These are phyloP conservation scores for Hydrochoerus hydrochaeris DNA, from an alignment of 2,113 vertebrate genomes.

Conservation along the genomic window DNA sequence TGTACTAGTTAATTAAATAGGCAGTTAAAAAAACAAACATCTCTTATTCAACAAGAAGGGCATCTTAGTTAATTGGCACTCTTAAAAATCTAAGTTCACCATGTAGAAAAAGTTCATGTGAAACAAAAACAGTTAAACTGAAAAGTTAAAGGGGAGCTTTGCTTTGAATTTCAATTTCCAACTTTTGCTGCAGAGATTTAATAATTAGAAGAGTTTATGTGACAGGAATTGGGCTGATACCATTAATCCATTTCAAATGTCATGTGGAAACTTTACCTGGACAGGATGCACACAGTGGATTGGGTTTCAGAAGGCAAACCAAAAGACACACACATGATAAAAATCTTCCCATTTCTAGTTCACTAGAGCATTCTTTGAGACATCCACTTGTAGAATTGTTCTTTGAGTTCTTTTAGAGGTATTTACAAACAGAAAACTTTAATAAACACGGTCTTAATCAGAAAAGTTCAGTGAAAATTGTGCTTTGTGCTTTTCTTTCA, in stretches of 20 bases:
- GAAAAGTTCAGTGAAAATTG: not conserved
- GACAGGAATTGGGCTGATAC: not conserved
- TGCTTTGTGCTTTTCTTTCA: not conserved
- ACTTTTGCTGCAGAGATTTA: not conserved
- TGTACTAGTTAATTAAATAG: not conserved
- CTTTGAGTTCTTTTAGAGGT: not conserved
- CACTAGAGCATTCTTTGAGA: not conserved
- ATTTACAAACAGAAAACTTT: not conserved
- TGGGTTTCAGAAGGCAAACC: not conserved
- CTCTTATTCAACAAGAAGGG: not conserved
- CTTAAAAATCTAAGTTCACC: not conserved
- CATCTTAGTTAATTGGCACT: not conserved
- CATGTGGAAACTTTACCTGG: not conserved
- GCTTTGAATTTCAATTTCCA: not conserved
- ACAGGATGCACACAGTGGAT: fast-evolving
- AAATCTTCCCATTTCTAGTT: not conserved
- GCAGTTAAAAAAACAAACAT: not conserved
- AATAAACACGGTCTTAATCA: not conserved
- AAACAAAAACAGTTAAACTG: not conserved
- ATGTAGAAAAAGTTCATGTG: not conserved
- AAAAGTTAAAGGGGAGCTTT: not conserved
- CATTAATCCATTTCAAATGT: not conserved
- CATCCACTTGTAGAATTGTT: not conserved
- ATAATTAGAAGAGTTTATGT: not conserved
- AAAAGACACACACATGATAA: not conserved